Evolutionary conservation across 1,140 invertebrate species (phyloP), one percentile per base, ranked within the genome.

Genomic region (Diabrotica undecimpunctata): DNA sequence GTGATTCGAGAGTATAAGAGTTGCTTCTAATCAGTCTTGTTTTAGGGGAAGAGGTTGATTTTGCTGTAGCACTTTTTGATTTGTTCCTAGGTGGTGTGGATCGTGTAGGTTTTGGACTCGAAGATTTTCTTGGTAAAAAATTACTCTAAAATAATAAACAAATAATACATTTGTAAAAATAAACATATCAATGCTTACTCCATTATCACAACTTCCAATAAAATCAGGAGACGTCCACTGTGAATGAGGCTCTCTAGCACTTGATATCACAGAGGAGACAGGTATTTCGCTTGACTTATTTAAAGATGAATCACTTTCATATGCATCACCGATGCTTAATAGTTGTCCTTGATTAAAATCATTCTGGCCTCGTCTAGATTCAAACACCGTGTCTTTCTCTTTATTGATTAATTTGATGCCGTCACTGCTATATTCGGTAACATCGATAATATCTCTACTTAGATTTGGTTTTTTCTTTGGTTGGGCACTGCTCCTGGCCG

Each of bases 1-100:
- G 86, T 51, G 81, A 75, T 0, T 87, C 85, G 50, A 88, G 69
- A 0, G 84, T 82, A 63, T 87, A 88, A 2, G 86, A 88, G 62
- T 85, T 83, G 61, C 84, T 84, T 54, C 86, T 79, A 5, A 85
- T 79, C 41, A 85, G 71, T 64, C 81, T 80, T 41, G 80, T 80
- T 7, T 75, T 76, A 50, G 61, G 38, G 54, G 65, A 14, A 35
- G 12, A 37, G 5, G 14, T 11, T 0, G 60, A 54, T 37, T 12
- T 54, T 5, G 25, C 25, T 25, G 25, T 25, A 25, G 25, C 25
- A 25, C 25, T 25, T 25, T 25, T 25, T 4, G 25, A 25, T 25
- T 25, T 25, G 25, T 25, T 25, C 4, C 25, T 25, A 25, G 46
- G 12, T 10, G 46, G 12, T 51, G 35, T 61, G 11, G 14, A 50